Base-by-base conservation (phyloP, 2,888 invertebrate genomes). In the Ypsolopha sequella region DNA sequence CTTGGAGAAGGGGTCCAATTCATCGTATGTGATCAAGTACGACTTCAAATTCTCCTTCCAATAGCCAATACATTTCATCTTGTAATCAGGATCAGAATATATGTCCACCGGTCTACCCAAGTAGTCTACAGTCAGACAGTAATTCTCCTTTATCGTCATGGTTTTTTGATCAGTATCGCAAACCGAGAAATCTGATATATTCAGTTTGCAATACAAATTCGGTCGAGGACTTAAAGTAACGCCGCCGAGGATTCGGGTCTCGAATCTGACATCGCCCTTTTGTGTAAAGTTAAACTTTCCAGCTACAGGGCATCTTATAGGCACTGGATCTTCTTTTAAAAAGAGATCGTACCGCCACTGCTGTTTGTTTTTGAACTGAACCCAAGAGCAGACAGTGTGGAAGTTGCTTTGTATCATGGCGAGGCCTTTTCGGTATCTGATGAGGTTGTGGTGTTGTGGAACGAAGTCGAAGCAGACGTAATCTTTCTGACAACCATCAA, bases 21-120 rank as follows among this genome's bases (percentile, higher is more conserved):
- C 97, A 73, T 99, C 98, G 73, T 94, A 97, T 0, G 98, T 99
- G 52, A 99, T 94, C 44, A 99, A 81, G 76, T 98, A 98, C 0
- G 98, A 98, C 73, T 95, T 96, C 39, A 98, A 89, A 87, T 99
- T 98, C 74, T 99, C 98, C 76, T 98, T 97, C 97, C 98, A 99
- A 76, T 91, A 98, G 0, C 98, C 98, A 62, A 99, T 96, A 70
- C 99, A 99, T 71, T 96, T 96, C 93, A 99, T 93, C 73, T 91
- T 93, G 69, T 97, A 97, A 88, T 99, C 98, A 1, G 98, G 96
- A 71, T 96, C 95, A 89, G 94, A 96, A 89, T 97, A 97, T 68
- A 97, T 96, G 82, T 98, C 98, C 53, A 97, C 93, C 1, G 98
- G 98, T 61, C 95, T 89, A 48, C 98, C 98, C 64, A 95, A 89